Conservation (phyloP, 2,797 vertebrate species). For the Lacerta bilineata region DNA sequence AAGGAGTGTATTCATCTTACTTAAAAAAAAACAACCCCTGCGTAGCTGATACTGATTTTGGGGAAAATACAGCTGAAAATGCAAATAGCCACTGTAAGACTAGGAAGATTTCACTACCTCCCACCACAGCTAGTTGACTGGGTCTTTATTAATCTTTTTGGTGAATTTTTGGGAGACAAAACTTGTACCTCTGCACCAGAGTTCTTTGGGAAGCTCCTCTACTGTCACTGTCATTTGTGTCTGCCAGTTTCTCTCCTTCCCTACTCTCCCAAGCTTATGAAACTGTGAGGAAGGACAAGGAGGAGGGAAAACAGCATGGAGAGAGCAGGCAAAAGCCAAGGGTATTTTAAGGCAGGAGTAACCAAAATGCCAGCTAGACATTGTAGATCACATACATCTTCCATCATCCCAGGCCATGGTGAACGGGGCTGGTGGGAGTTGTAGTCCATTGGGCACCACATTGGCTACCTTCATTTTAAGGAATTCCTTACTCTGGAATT, state of each 20-base stretch:
- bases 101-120: background rate
- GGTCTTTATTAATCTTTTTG: background rate
- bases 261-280: background rate
- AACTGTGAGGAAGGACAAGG: background rate
- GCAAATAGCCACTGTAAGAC: background rate
- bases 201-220: background rate
- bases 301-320: background rate
- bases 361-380: too few relatives aligned
- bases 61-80: slow-evolving; percentile 38
- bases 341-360: background rate
- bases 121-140: background rate
- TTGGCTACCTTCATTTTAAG: too few relatives aligned
- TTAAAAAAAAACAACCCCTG: background rate
- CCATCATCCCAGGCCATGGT: too few relatives aligned
- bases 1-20: background rate
- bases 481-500: too few relatives aligned
- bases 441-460: too few relatives aligned
- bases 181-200: background rate
- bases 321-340: background rate
- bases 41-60: background rate
- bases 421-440: too few relatives aligned
- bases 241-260: background rate
- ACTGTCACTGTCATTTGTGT: background rate
- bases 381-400: too few relatives aligned
- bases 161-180: background rate